Base-by-base conservation (phyloP, 2,888 invertebrate species). In the Suillia variegata region DNA sequence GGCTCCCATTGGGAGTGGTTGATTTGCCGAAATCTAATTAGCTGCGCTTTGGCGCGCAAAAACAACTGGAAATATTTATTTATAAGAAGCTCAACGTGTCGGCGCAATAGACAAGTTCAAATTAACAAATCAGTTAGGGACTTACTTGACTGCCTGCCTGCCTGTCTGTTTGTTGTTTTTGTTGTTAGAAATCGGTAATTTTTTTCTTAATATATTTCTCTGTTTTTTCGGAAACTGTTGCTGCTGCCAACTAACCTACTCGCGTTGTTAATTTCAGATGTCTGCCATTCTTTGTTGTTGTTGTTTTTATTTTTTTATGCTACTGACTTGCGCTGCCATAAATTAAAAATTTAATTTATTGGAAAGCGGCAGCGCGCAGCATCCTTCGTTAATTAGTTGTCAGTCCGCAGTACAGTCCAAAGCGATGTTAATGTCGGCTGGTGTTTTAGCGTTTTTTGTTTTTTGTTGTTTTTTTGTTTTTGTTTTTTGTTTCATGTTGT, bases 341-440 rank as follows among this genome's bases (percentile, higher is more conserved):
- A 51, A 61, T 57, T 54, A 54, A 50, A 61, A 54, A 49, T 58
- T 45, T 51, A 54, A 61, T 58, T 61, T 52, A 38, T 50, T 49
- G 56, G 54, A 31, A 57, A 2, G 22, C 18, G 21, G 47, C 31
- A 12, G 20, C 18, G 20, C 13, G 13, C 20, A 34, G 31, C 42
- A 6, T 22, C 45, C n/a, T 53, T 42, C 54, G 59, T 51, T 62
- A 64, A 62, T 64, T 64, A 59, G 57, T 53, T 62, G 56, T n/a
- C 38, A 52, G 5, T 17, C 45, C 45, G 18, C 20, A n/a, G 38
- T n/a, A 4, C 8, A 4, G 13, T 38, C n/a, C 15, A n/a, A 6
- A 5, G 4, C 8, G 38, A 8, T 38, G 38, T n/a, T n/a, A 38
- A 4, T 38, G 15, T 21, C 24, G 12, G 2, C 34, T 34, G 34